Conservation (phyloP, 1,140 invertebrate genomes). For the Hylyphantes graminicola region DNA sequence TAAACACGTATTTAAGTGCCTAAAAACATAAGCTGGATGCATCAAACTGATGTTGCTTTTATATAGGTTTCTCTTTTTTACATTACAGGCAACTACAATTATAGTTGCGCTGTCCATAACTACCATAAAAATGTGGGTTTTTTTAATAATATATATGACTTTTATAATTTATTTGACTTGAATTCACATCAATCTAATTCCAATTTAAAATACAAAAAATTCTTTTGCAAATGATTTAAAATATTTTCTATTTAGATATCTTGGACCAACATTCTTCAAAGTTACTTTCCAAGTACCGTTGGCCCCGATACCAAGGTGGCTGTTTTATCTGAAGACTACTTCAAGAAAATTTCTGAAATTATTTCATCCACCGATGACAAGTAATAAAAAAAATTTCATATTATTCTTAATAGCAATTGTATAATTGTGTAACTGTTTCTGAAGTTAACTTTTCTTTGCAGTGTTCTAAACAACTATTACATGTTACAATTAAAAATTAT, state of each 20-base stretch:
- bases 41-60: too few relatives aligned
- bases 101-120: too few relatives aligned
- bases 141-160: too few relatives aligned
- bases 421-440: conserved; percentile 20
- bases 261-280: conserved; percentile 71
- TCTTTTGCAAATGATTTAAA: not conserved
- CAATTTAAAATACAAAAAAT: not conserved
- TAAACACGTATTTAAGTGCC: too few relatives aligned
- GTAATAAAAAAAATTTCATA: conserved; percentile 63
- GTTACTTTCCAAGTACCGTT: conserved; percentile 71
- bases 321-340: conserved; percentile 71
- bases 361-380: conserved; percentile 73
- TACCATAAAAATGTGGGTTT: too few relatives aligned
- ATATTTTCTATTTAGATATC: conserved; percentile 69
- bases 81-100: too few relatives aligned
- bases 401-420: conserved; percentile 25
- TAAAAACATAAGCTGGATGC: too few relatives aligned
- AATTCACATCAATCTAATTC: not conserved
- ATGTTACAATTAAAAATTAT: not conserved
- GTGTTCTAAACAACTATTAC: conserved; percentile 72
- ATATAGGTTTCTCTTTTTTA: too few relatives aligned
- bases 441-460: conserved; percentile 63
- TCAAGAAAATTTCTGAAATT: conserved; percentile 71
- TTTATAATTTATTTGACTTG: too few relatives aligned
- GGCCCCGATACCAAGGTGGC: conserved; percentile 72